Evolutionary conservation across 2,888 invertebrate species (phyloP), one percentile per base, ranked within the genome.

Genomic region (Luffia ferchaultella): DNA sequence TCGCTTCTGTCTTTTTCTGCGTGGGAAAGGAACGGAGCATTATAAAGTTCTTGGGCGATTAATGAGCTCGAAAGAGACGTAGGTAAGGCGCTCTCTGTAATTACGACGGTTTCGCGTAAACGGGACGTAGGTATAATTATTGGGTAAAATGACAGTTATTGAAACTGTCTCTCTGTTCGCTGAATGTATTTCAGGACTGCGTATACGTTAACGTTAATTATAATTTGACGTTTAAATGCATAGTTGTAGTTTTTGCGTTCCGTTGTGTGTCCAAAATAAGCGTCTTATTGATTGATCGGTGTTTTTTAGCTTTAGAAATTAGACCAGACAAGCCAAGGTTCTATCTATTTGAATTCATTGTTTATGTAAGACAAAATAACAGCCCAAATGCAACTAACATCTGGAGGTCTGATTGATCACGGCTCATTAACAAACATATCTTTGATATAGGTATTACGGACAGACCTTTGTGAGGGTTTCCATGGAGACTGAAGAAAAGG

Each of bases 41-140:
- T 68, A 65, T 66, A 60, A 62, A 61, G 63, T 64, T 63, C 59
- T 65, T 63, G 61, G 60, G 58, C 71, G 67, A 74, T 76, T 79
- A 79, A 78, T 77, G 75, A 77, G 82, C 73, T 62, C 58, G 78
- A 82, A 62, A 69, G 80, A 78, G 82, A 83, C 66, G 78, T 67
- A 69, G 62, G 67, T 73, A 75, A 75, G 70, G 66, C 63, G 20
- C 58, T 50, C 53, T 73, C n/a, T 48, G 43, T 76, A 82, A 82
- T 82, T 83, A 80, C 69, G 65, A 65, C 62, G 62, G 67, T 65
- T 68, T 68, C 64, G 78, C 69, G 76, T 71, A 78, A 82, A 76
- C 75, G 80, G 76, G 79, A 80, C 74, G 70, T 71, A 70, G 67
- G 69, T 74, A 76, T 73, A 69, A 75, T 74, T 76, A 77, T 78